phyloP scores from a whole-genome alignment of 1,140 invertebrate genomes.

The Metopolophium dirhodum region DNA sequence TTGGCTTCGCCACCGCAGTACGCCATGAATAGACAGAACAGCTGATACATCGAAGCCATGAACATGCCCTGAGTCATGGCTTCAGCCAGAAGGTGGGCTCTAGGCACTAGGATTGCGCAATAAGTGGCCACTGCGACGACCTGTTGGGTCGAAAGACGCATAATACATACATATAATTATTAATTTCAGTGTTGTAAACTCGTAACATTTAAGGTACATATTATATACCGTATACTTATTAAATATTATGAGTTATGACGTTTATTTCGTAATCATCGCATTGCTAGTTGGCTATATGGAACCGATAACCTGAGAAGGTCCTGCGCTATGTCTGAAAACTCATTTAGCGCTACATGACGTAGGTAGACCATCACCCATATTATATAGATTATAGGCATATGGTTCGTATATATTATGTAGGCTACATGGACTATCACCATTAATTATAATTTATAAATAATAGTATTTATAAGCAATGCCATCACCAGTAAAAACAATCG shows the following conservation, averaged over 20 bases:
- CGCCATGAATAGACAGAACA: conserved; percentile 68
- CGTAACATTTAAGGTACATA: not conserved
- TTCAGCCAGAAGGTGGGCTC: conserved; percentile 69
- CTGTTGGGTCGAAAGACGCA: conserved; percentile 62
- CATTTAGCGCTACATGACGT: not conserved
- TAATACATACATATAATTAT: not conserved
- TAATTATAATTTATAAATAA: not conserved
- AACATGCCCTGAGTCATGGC: conserved; percentile 70
- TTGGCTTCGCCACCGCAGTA: conserved; percentile 70
- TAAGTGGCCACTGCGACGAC: conserved; percentile 67
- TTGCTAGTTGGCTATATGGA: not conserved
- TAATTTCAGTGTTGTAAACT: not conserved
- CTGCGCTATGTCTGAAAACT: not conserved
- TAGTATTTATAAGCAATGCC: not conserved
- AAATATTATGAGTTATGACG: not conserved
- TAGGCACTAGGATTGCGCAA: conserved; percentile 68
- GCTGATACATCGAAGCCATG: conserved; percentile 70
- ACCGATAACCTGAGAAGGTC: not conserved
- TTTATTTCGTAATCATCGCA: not conserved
- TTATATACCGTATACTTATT: not conserved
- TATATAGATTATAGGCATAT: not conserved
- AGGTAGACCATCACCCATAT: not conserved
- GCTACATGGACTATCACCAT: not conserved
- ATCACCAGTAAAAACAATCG: not conserved
- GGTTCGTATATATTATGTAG: not conserved